Base-by-base conservation (phyloP, 2,797 vertebrate species). In the Pangasius mekongensis region DNA sequence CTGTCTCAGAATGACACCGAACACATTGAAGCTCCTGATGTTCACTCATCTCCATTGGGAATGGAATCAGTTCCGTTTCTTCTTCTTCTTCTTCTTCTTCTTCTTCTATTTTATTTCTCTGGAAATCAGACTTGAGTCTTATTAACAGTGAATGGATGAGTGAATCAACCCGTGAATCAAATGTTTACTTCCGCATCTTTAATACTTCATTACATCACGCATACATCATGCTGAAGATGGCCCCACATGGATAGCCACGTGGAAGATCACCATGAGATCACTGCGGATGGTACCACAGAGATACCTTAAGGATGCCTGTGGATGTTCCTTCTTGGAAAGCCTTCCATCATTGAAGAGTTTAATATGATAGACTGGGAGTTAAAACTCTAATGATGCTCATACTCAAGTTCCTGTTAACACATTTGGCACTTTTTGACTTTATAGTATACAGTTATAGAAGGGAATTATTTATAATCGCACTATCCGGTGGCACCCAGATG, bases 31-130 rank as follows among this genome's bases (percentile, higher is more conserved):
- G 13, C 73, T 76, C 43, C 43, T n/a, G 73, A 76, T 20, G 33
- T 18, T 36, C 8, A 6, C 11, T 67, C 66, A 33, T 30, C 5
- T 0, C 33, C 33, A 5, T 33, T 67, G 66, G 33, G n/a, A 33
- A 67, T 5, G 66, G 33, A 33, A 67, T 67, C 30, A 33, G 30
- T 67, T 33, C n/a, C 18, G 66, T 7, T 33, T 33, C 66, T 67
- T 33, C 66, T 67, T 67, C n/a, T 67, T 67, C n/a, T 67, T 33
- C 66, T 67, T 67, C n/a, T 67, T 67, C n/a, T 67, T 67, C 64
- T 22, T 39, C 36, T 69, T 30, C 30, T 14, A 14, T 69, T 69
- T 69, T 69, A 33, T 11, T 30, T 33, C 66, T 69, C 66, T 36
- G 33, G 20, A 39, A 22, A 33, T 43, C 60, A 30, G 64, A 64